These are phyloP conservation scores for Triplophysa yarkandensis DNA, from an alignment of 2,797 vertebrate genomes.

Conservation along the genomic window DNA sequence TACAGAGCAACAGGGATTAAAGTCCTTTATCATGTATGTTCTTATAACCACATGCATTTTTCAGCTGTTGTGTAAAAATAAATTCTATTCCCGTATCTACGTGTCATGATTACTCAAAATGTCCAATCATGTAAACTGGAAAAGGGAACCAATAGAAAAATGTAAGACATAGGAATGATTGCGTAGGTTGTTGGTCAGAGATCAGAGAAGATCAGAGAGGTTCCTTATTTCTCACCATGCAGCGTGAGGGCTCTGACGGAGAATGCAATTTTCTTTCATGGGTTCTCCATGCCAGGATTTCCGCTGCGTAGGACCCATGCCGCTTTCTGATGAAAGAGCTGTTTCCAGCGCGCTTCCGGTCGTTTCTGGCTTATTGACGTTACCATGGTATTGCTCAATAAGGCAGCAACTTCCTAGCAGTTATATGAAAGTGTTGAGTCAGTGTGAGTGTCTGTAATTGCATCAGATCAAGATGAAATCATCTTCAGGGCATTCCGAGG, in stretches of 20 bases:
- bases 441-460: constrained; percentile 31
- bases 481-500: constrained; percentile 1
- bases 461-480: constrained; percentile 14
- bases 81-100: neutral
- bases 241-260: constrained; percentile 17
- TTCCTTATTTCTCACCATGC: constrained; percentile 51
- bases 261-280: constrained; percentile 35
- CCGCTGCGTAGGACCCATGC: constrained; percentile 66
- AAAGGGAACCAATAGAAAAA: constrained; percentile 51
- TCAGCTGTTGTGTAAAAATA: neutral
- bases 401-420: constrained; percentile 39
- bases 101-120: constrained; percentile 47
- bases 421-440: constrained; percentile 35
- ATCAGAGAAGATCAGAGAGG: constrained; percentile 35
- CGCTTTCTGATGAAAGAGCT: constrained; percentile 61
- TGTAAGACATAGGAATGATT: constrained; percentile 40
- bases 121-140: constrained; percentile 44
- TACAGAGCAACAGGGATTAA: neutral
- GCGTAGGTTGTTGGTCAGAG: constrained; percentile 39
- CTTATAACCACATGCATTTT: neutral
- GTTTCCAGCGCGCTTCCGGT: constrained; percentile 52
- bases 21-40: neutral
- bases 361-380: constrained; percentile 51
- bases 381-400: constrained; percentile 46
- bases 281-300: constrained; percentile 65